phyloP scores from a whole-genome alignment of 2,797 vertebrate species.

The Sebastes nivosus region DNA sequence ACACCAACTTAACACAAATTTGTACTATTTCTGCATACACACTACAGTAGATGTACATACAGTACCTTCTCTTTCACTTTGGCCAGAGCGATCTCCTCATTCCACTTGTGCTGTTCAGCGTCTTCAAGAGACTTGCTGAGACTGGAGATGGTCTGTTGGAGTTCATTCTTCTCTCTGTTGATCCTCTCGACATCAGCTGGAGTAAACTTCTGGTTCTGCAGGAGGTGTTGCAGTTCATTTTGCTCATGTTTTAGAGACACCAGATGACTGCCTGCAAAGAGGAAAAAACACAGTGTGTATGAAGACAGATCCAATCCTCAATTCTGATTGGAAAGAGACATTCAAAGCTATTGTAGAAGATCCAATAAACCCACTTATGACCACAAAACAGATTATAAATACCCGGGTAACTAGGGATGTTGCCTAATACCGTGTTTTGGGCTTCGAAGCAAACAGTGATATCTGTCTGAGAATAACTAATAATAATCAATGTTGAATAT shows the following conservation, averaged over 20 bases:
- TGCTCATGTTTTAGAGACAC: constrained; percentile 89
- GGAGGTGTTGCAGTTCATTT: constrained; percentile 82
- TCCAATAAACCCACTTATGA: background rate
- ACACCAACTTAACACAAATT: background rate
- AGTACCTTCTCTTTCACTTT: constrained; percentile 88
- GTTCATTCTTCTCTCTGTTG: constrained; percentile 91
- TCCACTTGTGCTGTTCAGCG: constrained; percentile 91
- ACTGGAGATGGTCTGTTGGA: constrained; percentile 88
- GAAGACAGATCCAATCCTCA: background rate
- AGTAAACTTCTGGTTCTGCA: constrained; percentile 94
- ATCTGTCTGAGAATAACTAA: too few species aligned
- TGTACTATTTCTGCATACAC: constrained; percentile 13
- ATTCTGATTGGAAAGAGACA: background rate
- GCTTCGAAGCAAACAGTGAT: too few species aligned
- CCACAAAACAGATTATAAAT: background rate
- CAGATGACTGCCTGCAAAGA: constrained; percentile 83
- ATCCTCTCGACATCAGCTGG: constrained; percentile 94
- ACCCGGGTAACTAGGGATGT: background rate
- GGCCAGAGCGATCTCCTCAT: constrained; percentile 90
- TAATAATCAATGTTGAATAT: too few species aligned
- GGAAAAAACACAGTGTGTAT: background rate
- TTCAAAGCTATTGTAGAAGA: background rate
- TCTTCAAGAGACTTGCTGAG: constrained; percentile 88
- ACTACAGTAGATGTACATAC: constrained; percentile 37
- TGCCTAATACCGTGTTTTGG: too few species aligned